Evolutionary conservation across 1,140 invertebrate species (phyloP).

Genomic region (Macrobrachium nipponense): DNA sequence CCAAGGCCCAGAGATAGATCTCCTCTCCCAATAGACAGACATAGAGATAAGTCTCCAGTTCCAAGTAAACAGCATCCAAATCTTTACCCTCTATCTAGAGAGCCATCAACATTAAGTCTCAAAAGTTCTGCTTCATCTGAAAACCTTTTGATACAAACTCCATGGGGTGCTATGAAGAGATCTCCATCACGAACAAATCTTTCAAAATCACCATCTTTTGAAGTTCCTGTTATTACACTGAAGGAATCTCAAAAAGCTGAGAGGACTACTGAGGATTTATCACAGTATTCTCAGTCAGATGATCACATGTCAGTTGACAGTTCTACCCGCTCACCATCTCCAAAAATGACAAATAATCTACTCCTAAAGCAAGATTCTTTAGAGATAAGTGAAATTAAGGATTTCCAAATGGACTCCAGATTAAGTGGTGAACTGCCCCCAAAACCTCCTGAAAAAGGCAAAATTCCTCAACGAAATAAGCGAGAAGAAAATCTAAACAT

Average conservation of each 20-base stretch:
- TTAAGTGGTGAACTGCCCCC: conserved; percentile 27
- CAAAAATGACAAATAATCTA: background rate
- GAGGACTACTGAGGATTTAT: background rate
- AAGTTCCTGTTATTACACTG: background rate
- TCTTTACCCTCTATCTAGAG: conserved; percentile 7
- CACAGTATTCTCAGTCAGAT: background rate
- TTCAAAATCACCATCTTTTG: conserved; percentile 45
- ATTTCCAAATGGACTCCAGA: background rate
- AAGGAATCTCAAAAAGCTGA: background rate
- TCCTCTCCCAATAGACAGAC: conserved; percentile 18
- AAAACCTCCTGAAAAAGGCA: conserved; percentile 26
- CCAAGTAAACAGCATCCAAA: background rate
- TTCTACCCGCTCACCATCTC: background rate
- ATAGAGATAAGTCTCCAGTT: conserved; percentile 38
- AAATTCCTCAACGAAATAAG: background rate
- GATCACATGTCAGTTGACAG: background rate
- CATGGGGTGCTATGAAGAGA: conserved; percentile 46
- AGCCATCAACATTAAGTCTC: conserved; percentile 7
- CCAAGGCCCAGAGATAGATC: conserved; percentile 25
- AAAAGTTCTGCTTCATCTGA: conserved; percentile 24
- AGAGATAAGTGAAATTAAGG: background rate
- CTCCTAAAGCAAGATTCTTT: conserved; percentile 7
- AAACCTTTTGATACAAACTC: conserved; percentile 37
- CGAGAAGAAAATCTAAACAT: background rate
- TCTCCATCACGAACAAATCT: conserved; percentile 42